Base-by-base conservation (phyloP, 92 coral and sea anemone species). In the Palythoa grandiflora region DNA sequence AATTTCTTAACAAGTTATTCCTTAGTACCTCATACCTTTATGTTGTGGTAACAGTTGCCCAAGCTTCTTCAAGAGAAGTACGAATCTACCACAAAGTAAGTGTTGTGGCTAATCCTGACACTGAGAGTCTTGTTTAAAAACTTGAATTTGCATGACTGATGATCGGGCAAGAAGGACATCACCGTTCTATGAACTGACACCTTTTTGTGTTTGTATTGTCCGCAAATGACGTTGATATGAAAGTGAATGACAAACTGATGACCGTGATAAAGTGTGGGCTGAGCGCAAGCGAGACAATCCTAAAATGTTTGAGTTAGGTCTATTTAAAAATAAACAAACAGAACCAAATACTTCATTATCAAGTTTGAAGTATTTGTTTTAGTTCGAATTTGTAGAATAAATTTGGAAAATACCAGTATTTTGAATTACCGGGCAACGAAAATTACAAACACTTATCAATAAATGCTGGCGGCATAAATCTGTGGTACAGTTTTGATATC, bases 221-320 rank as follows among this genome's bases (percentile, higher is more conserved):
- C 47, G 12, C 37, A 1, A 17, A 28, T 70, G 75, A 70, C 75
- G 75, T 70, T 70, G 47, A 59, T 70, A 36, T 70, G 75, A 11
- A 70, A 20, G 21, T 35, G 28, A 70, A 70, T 70, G 48, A 35
- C 75, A 70, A 70, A 35, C 70, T 63, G 75, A 70, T 70, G 37
- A 70, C 75, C 48, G 10, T 3, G 75, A 70, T 70, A 70, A 70
- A 35, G 47, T 12, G 39, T 3, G 75, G 39, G 75, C 15, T 12
- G 28, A 8, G 16, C 13, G n/a, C 28, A 15, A 70, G 28, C 39
- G 47, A 35, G 48, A 35, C 75, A 38, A 70, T 35, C 44, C 21
- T 20, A 70, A 35, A 70, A 35, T 35, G 39, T 70, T 70, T 70
- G 75, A 16, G 21, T 63, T 70, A 44, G 50, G 6, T 44, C 50